Conservation (phyloP, 1,140 invertebrate genomes). For the Thrips palmi region DNA sequence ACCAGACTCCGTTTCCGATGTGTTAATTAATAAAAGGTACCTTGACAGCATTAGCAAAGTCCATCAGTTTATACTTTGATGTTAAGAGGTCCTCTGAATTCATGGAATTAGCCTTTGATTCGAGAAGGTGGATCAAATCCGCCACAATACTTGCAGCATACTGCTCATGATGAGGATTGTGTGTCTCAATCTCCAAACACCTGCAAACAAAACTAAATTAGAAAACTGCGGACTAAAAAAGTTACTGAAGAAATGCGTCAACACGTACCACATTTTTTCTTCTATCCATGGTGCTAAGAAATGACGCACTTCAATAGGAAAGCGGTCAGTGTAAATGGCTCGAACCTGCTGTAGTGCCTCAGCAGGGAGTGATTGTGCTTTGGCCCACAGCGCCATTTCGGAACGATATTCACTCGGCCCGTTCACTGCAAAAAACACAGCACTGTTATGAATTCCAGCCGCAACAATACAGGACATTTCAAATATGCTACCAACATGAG, state of each 20-base stretch:
- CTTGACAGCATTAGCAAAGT: slow-evolving; percentile 57
- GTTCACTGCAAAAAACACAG: too few species aligned
- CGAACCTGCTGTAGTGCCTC: slow-evolving; percentile 57
- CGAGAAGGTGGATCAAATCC: slow-evolving; percentile 56
- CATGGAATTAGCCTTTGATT: slow-evolving; percentile 48
- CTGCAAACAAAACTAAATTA: too few species aligned
- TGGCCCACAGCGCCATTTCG: slow-evolving; percentile 74
- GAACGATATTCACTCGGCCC: too few species aligned
- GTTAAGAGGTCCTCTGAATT: slow-evolving; percentile 52
- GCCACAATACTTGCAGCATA: slow-evolving; percentile 36
- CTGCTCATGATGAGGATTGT: slow-evolving; percentile 40
- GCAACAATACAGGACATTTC: too few species aligned
- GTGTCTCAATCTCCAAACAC: slow-evolving; percentile 48
- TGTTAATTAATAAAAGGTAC: too few species aligned
- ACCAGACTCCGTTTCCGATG: too few species aligned
- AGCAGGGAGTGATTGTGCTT: slow-evolving; percentile 60
- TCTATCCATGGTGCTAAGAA: slow-evolving; percentile 77
- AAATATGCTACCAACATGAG: too few species aligned
- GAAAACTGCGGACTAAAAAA: too few species aligned
- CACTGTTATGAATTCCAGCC: too few species aligned
- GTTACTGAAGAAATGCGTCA: too few species aligned
- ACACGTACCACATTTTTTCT: slow-evolving; percentile 62
- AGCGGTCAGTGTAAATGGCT: slow-evolving; percentile 60
- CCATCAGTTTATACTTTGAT: slow-evolving; percentile 58
- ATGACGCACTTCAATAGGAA: slow-evolving; percentile 79